Percentiles rank a stretch among this genome's conserved stretches.
phyloP scores from a whole-genome alignment of 2,888 invertebrate species.

The Pheosia tremula region DNA sequence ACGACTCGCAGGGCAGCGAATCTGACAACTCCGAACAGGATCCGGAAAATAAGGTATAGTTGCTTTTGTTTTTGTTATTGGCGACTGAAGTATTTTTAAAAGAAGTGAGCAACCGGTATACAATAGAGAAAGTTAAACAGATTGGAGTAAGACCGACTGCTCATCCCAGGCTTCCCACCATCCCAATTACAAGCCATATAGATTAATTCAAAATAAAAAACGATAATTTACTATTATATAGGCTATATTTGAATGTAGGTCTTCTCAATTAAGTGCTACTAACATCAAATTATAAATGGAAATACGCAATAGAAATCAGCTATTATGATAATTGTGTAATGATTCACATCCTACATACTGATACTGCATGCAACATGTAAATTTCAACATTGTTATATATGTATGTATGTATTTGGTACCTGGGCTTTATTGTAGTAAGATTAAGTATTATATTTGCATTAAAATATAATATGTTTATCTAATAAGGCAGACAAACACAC shows the following conservation, averaged over 20 bases:
- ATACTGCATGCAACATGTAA: not conserved
- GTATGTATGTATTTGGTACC: not conserved
- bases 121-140: too few species aligned
- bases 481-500: too few species aligned
- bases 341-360: not conserved
- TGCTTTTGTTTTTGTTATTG: not conserved
- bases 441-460: too few species aligned
- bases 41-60: slow-evolving; percentile 88
- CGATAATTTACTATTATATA: not conserved
- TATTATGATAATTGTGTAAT: slow-evolving; percentile 2
- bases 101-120: too few species aligned
- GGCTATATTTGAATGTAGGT: not conserved
- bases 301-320: not conserved
- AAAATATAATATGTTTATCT: too few species aligned
- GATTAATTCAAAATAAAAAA: too few species aligned
- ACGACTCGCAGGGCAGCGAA: slow-evolving; percentile 80
- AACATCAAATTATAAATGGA: not conserved
- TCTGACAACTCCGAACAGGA: slow-evolving; percentile 86
- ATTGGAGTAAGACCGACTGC: too few species aligned
- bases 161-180: too few species aligned
- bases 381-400: not conserved
- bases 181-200: too few species aligned
- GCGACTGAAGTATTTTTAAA: not conserved
- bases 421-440: too few species aligned
- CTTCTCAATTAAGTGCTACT: not conserved